These are phyloP conservation scores for Geotrypetes seraphini DNA, from an alignment of 2,797 vertebrate species.

Conservation along the genomic window DNA sequence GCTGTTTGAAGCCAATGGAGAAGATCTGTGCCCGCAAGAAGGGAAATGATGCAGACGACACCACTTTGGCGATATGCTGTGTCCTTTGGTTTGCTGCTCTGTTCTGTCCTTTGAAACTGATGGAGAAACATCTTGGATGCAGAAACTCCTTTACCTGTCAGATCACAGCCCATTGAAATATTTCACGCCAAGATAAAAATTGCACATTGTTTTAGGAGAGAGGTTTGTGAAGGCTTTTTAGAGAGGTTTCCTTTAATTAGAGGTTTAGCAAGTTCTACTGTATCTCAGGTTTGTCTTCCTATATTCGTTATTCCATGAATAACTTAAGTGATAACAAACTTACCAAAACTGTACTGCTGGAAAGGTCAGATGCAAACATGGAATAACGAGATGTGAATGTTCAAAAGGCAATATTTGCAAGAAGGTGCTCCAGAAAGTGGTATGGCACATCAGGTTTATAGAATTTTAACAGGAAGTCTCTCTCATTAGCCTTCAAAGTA, in stretches of 20 bases:
- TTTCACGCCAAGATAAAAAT: slow-evolving; percentile 55
- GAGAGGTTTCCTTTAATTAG: slow-evolving; percentile 53
- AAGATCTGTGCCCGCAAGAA: slow-evolving; percentile 36
- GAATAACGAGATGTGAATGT: slow-evolving; percentile 8
- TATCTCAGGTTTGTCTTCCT: slow-evolving; percentile 97
- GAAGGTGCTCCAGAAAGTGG: slow-evolving; percentile 19
- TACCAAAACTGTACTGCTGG: background rate
- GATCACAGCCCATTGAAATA: slow-evolving; percentile 50
- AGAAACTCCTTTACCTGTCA: slow-evolving; percentile 58
- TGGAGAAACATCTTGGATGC: slow-evolving; percentile 61
- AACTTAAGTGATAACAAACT: slow-evolving; percentile 31
- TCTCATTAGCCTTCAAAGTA: slow-evolving; percentile 57
- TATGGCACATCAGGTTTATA: slow-evolving; percentile 28
- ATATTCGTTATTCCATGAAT: slow-evolving; percentile 46
- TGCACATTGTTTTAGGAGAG: slow-evolving; percentile 50
- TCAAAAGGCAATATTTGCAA: slow-evolving; percentile 31
- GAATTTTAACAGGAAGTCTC: slow-evolving; percentile 57
- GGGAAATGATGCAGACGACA: slow-evolving; percentile 40
- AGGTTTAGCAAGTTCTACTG: slow-evolving; percentile 62
- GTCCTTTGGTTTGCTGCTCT: slow-evolving; percentile 54
- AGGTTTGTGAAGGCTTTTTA: slow-evolving; percentile 46
- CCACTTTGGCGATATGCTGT: slow-evolving; percentile 44
- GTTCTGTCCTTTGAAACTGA: slow-evolving; percentile 53
- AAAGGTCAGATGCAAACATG: slow-evolving; percentile 26
- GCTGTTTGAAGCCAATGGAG: slow-evolving; percentile 49